Conservation (phyloP, 2,113 vertebrate species). For the Syngnathoides biaculeatus region DNA sequence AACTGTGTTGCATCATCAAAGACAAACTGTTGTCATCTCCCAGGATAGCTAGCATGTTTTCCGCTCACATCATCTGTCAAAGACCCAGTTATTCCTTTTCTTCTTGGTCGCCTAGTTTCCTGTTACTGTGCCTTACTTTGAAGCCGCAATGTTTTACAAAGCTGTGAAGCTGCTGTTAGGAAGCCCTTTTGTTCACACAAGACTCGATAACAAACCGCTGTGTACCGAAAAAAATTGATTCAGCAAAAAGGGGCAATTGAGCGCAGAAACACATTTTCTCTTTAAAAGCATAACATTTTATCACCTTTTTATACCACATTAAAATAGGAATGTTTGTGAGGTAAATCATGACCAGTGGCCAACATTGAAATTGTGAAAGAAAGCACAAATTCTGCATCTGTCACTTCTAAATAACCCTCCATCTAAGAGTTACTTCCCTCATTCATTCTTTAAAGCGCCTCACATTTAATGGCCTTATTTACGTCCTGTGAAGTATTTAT, state of each 20-base stretch:
- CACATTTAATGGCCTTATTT: conserved; percentile 70
- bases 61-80: neutral
- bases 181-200: conserved; percentile 19
- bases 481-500: conserved; percentile 71
- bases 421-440: conserved; percentile 36
- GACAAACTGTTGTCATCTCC: conserved; percentile 35
- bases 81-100: conserved; percentile 15
- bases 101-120: conserved; percentile 1
- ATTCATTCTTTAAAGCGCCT: conserved; percentile 68
- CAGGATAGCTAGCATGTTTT: neutral
- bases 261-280: conserved; percentile 44
- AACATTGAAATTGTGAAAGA: neutral
- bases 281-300: conserved; percentile 41
- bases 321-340: conserved; percentile 5
- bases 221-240: conserved; percentile 55
- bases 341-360: conserved; percentile 13
- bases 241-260: conserved; percentile 39
- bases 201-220: conserved; percentile 30
- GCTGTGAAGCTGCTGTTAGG: conserved; percentile 31
- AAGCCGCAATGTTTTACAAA: conserved; percentile 36
- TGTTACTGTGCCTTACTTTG: conserved; percentile 43
- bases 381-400: neutral
- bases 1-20: conserved; percentile 59
- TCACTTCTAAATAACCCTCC: conserved; percentile 9
- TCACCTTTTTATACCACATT: conserved; percentile 28